A percentile compares a stretch with the other conserved stretches of the same genome.
Conservation (phyloP, 2,797 vertebrate species). For the Simalia tracyae region DNA sequence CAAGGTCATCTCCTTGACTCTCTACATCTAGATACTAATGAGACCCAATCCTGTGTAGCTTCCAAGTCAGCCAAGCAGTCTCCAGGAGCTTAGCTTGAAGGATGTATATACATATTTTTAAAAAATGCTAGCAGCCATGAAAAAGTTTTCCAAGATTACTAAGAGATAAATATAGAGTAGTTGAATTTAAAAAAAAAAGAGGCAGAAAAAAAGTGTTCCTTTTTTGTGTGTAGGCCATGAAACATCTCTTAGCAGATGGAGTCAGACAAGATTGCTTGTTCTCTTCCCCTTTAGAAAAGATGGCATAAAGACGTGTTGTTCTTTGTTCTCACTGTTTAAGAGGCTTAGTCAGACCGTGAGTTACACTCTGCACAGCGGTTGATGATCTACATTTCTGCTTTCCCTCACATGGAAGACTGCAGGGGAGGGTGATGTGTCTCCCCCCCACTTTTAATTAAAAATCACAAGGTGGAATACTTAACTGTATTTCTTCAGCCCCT, state of each 20-base stretch:
- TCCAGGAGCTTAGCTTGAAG: not conserved
- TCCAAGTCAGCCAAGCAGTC: not conserved
- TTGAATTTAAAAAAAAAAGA: conserved; percentile 2
- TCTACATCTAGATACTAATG: not conserved
- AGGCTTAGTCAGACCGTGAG: conserved; percentile 43
- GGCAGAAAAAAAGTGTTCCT: not conserved
- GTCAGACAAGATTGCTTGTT: conserved; percentile 16
- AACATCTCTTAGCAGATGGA: conserved; percentile 13
- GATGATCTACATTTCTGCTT: conserved; percentile 9
- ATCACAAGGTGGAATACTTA: conserved; percentile 26
- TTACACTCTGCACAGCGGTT: conserved; percentile 17
- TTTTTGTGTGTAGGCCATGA: not conserved
- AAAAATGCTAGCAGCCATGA: not conserved
- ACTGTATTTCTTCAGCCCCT: conserved; percentile 29
- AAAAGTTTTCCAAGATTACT: not conserved
- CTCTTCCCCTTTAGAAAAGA: conserved; percentile 43
- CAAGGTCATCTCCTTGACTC: not conserved
- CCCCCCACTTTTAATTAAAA: conserved; percentile 53
- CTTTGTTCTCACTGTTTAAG: conserved; percentile 51
- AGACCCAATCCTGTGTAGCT: not conserved
- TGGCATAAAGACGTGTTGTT: conserved; percentile 13
- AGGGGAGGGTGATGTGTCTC: not conserved
- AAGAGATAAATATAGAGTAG: not conserved
- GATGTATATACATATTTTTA: no score
- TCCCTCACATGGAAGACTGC: conserved; percentile 27